Conservation (phyloP, 2,888 invertebrate genomes). For the Bruchidius siliquastri region DNA sequence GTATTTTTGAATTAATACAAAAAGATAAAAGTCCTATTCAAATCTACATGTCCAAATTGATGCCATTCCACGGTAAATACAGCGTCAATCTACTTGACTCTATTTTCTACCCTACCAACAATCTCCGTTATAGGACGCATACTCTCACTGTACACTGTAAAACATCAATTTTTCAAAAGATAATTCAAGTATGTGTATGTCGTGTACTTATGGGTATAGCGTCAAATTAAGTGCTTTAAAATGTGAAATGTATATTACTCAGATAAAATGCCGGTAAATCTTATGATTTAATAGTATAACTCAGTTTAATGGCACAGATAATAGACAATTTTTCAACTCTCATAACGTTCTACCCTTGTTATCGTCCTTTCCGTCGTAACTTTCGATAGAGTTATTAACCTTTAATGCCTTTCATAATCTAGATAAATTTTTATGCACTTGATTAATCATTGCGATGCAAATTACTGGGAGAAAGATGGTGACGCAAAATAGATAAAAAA, state of each 20-base stretch:
- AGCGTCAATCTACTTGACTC: no score
- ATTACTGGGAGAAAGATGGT: neutral
- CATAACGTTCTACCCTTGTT: conserved; percentile 9
- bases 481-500: neutral
- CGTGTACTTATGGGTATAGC: neutral
- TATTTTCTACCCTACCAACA: no score
- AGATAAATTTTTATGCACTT: neutral
- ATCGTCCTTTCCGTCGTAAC: conserved; percentile 8
- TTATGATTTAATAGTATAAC: conserved; percentile 15
- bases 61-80: no score
- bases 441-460: neutral
- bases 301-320: conserved; percentile 18
- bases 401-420: conserved; percentile 8
- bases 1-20: no score
- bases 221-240: neutral
- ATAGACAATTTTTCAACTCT: conserved; percentile 20
- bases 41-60: no score
- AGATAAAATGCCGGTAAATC: conserved; percentile 17
- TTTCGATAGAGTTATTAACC: conserved; percentile 13
- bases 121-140: no score
- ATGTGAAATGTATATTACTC: conserved; percentile 8
- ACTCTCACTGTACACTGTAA: no score
- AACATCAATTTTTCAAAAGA: no score
- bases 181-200: neutral
- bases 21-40: no score